Evolutionary conservation across 1,140 invertebrate genomes (phyloP).

Genomic region (Hirudo medicinalis): DNA sequence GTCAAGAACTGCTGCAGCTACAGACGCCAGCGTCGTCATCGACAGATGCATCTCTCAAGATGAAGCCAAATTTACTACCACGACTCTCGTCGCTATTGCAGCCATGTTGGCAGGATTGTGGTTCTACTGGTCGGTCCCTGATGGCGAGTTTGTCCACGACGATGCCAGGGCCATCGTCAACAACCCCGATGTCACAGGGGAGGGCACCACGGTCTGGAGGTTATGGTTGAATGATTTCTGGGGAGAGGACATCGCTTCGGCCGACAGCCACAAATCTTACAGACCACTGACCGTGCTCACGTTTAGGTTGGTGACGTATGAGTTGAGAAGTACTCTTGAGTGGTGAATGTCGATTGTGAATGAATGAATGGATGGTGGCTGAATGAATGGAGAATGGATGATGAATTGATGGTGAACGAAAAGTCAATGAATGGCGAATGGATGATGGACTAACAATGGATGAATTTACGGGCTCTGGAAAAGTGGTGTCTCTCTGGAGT

Average conservation of each 20-base stretch:
- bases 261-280: constrained; percentile 73
- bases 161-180: constrained; percentile 88
- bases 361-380: neutral
- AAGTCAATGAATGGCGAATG: too few relatives aligned
- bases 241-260: constrained; percentile 87
- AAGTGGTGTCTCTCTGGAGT: too few relatives aligned
- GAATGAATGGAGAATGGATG: neutral
- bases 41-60: neutral
- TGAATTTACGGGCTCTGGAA: too few relatives aligned
- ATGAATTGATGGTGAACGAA: neutral
- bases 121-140: constrained; percentile 64
- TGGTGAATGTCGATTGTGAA: neutral
- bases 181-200: constrained; percentile 73
- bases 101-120: constrained; percentile 20
- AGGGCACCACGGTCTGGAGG: constrained; percentile 62
- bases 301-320: constrained; percentile 51
- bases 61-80: too few relatives aligned
- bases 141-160: constrained; percentile 84
- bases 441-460: too few relatives aligned
- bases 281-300: constrained; percentile 77
- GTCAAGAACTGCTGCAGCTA: too few relatives aligned
- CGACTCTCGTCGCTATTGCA: neutral
- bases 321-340: neutral
- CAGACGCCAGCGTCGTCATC: too few relatives aligned
- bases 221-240: constrained; percentile 89